phyloP scores from a whole-genome alignment of 2,113 vertebrate species.

The Pseudopodoces humilis region DNA sequence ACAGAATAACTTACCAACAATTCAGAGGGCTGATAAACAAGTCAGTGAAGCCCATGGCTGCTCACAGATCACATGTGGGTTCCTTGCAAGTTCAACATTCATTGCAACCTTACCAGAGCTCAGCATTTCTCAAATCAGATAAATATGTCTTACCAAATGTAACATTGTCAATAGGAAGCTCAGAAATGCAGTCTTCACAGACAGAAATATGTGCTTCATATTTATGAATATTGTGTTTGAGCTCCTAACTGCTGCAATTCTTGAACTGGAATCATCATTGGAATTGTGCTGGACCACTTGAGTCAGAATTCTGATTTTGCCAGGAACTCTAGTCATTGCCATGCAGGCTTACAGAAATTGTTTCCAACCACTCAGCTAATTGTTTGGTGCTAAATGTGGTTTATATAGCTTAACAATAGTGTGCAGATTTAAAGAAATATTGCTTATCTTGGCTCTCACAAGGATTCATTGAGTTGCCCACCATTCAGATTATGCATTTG shows the following conservation, averaged over 20 bases:
- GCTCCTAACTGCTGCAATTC: background rate
- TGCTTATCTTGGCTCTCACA: background rate
- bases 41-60: background rate
- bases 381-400: background rate
- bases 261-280: background rate
- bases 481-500: background rate
- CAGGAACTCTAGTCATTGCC: background rate
- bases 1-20: background rate
- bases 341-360: background rate
- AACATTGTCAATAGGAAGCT: background rate
- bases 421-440: background rate
- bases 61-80: background rate
- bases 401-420: background rate
- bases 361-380: background rate
- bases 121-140: background rate
- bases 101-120: background rate
- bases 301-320: background rate
- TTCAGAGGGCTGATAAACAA: background rate
- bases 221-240: background rate
- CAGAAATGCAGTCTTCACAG: background rate
- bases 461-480: background rate
- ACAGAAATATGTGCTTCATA: background rate
- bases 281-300: background rate
- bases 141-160: background rate
- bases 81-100: background rate